Conservation (phyloP, 2,888 invertebrate genomes). For the Bunonema sp. region DNA sequence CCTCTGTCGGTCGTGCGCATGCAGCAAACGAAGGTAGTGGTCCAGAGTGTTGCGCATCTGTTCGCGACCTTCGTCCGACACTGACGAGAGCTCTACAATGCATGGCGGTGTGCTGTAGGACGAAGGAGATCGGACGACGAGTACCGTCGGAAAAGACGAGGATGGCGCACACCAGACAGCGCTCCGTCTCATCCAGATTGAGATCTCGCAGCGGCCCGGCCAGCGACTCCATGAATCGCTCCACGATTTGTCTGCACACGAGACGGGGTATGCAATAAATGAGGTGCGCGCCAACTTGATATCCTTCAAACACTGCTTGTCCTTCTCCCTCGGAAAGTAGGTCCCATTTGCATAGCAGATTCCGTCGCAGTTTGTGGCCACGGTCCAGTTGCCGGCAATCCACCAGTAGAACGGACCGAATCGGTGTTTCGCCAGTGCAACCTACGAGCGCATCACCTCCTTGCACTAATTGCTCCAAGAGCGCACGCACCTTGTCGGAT, state of each 20-base stretch:
- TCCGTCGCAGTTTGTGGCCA: constrained; percentile 19
- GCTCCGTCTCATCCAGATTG: constrained; percentile 20
- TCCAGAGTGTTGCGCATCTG: no score
- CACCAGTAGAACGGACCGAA: constrained; percentile 37
- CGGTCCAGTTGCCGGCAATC: constrained; percentile 27
- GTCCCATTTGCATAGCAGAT: constrained; percentile 35
- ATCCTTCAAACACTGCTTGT: constrained; percentile 8
- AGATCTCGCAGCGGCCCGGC: constrained; percentile 21
- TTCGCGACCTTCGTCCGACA: no score
- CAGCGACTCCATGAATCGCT: constrained; percentile 20
- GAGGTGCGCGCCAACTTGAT: constrained; percentile 2
- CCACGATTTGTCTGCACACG: constrained; percentile 10
- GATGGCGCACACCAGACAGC: constrained; percentile 20
- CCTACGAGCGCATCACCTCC: no score
- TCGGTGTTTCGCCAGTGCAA: constrained; percentile 24
- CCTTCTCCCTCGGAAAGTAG: constrained; percentile 21
- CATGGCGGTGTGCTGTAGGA: no score
- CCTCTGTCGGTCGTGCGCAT: no score
- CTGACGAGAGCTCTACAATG: no score
- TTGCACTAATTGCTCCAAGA: no score
- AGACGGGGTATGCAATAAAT: not conserved
- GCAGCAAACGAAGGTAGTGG: no score
- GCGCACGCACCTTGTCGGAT: no score
- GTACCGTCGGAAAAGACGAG: constrained; percentile 12
- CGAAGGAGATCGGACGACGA: no score